These are phyloP conservation scores for Mycteria americana DNA, from an alignment of 2,797 vertebrate species.

Conservation along the genomic window DNA sequence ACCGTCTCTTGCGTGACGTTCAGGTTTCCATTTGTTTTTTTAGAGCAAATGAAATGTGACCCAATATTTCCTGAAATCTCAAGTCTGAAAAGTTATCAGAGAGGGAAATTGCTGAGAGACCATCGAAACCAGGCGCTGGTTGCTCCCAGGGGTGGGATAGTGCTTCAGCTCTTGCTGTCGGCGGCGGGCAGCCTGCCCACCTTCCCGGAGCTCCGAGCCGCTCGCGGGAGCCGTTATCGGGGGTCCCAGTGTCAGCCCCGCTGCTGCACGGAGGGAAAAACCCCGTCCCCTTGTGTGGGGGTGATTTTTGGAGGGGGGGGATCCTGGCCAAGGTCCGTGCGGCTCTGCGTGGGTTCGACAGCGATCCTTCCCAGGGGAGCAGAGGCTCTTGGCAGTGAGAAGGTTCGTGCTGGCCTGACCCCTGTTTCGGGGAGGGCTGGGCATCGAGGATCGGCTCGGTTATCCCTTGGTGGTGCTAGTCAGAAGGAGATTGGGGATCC, in stretches of 20 bases:
- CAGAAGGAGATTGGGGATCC: not conserved
- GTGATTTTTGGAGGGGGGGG: not conserved
- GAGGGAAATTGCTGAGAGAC: not conserved
- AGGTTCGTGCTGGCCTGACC: not conserved
- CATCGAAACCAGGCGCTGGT: not conserved
- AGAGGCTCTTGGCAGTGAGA: not conserved
- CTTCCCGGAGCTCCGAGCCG: not conserved
- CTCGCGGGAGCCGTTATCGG: not conserved
- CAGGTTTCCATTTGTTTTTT: not conserved
- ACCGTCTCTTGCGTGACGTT: not conserved
- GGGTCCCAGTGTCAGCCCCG: not conserved
- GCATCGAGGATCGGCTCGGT: not conserved
- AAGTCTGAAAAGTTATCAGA: not conserved
- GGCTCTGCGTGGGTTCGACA: not conserved
- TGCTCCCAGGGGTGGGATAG: not conserved
- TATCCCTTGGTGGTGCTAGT: too few relatives aligned
- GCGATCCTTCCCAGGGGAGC: not conserved
- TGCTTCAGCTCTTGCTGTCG: not conserved
- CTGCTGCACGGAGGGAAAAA: too few relatives aligned
- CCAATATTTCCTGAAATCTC: not conserved
- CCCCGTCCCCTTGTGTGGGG: fast-evolving
- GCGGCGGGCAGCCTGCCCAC: not conserved
- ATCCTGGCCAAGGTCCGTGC: not conserved
- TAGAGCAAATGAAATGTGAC: not conserved
- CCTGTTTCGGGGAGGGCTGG: too few relatives aligned